These are phyloP conservation scores for Bombycilla garrulus DNA, from an alignment of 2,113 vertebrate species.

Conservation along the genomic window DNA sequence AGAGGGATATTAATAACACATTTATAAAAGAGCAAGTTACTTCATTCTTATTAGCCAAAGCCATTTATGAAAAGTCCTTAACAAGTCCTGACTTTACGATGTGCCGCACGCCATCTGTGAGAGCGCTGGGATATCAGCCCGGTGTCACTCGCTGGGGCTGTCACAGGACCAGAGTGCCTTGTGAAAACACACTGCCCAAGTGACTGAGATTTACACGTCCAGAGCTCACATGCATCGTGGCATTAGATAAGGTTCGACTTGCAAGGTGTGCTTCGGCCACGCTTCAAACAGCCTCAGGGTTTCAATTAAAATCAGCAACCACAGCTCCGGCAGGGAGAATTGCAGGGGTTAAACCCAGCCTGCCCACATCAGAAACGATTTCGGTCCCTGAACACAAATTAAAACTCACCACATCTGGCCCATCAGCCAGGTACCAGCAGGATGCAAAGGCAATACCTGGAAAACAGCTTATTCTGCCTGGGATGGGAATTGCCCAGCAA, in stretches of 20 bases:
- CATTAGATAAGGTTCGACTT: conserved; percentile 74
- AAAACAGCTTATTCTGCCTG: not conserved
- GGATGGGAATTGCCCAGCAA: not conserved
- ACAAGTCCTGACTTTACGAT: conserved; percentile 43
- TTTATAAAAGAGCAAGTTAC: conserved; percentile 26
- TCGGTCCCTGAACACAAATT: not conserved
- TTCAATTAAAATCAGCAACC: conserved; percentile 55
- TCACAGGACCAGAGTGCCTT: conserved; percentile 20
- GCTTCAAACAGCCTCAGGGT: conserved; percentile 37
- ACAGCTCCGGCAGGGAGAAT: conserved; percentile 25
- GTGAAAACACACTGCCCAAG: conserved; percentile 53
- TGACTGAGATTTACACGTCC: conserved; percentile 70
- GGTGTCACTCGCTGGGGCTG: not conserved
- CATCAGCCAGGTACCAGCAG: not conserved
- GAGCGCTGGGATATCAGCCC: not conserved
- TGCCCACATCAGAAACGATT: conserved; percentile 1
- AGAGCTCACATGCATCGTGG: conserved; percentile 44
- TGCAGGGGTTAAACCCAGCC: not conserved
- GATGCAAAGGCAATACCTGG: not conserved
- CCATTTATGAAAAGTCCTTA: conserved; percentile 62
- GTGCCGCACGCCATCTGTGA: not conserved
- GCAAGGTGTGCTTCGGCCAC: conserved; percentile 71
- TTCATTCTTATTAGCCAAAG: conserved; percentile 48
- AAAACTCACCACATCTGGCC: not conserved
- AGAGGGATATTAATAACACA: conserved; percentile 7